Base-by-base conservation (phyloP, 1,140 invertebrate genomes). In the Lepidurus packardi region DNA sequence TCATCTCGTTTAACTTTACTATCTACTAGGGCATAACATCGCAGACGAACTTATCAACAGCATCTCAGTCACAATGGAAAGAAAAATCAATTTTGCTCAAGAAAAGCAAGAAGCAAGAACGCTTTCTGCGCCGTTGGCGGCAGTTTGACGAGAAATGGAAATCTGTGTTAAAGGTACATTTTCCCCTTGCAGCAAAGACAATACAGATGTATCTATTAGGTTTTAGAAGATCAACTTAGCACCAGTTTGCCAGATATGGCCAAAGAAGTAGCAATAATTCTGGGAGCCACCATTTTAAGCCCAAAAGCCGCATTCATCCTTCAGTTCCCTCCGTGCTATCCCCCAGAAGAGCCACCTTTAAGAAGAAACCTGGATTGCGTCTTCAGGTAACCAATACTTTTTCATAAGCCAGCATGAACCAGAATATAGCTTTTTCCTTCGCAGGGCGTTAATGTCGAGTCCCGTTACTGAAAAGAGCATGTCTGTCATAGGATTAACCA, bases 281-380 rank as follows among this genome's bases (percentile, higher is more conserved):
- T 78, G 25, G 78, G 78, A n/a, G 75, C 78, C 10, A 75, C 78
- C 9, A 75, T 78, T 25, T 78, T 78, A 47, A 78, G 44, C 11
- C 73, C 73, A 7, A 73, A 45, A 25, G 78, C 45, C 25, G 43
- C 47, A 34, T 78, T 78, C 73, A 44, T 78, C 73, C 78, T 78
- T 74, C 44, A 78, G 42, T 74, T 73, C 25, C 73, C 78, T 7
- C 2, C 34, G 11, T 75, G 73, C 16, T 7, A 34, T 8, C 43
- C 24, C 42, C 21, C n/a, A 16, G 43, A 43, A n/a, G 73, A 24
- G 44, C 41, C 45, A 25, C 24, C 45, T 24, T 25, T 78, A 9
- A 41, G 75, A 24, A 75, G 47, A 74, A 75, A 78, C 16, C 24
- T 53, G 3, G 13, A 73, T 11, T 74, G 42, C 25, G 45, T 78